Evolutionary conservation across 2,113 vertebrate genomes (phyloP), one percentile per base, ranked within the genome.

Genomic region (Myxocyprinus asiaticus): DNA sequence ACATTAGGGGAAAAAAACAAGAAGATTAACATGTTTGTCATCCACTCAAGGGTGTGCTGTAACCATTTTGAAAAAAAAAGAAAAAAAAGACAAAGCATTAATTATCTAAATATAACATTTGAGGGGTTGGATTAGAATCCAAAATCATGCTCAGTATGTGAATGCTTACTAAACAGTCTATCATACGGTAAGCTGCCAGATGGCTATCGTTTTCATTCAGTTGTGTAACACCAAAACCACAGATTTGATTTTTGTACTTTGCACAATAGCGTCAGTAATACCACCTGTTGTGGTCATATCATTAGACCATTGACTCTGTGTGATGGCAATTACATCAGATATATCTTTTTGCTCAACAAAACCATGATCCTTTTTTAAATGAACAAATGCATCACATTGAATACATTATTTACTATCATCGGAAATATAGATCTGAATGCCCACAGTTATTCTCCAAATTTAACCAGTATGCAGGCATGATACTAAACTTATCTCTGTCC

Each of bases 161-260:
- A 90, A 88, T 90, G 88, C 87, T 83, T 83, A 87, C 85, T 84
- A 85, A 88, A 48, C 86, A 85, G 86, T 33, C 22, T 33, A 33
- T 33, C 22, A 33, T 33, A 3, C 22, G 22, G 22, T 89, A 89
- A 91, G 89, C 89, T 92, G 89, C 88, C 92, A 92, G 89, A 91
- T 90, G 89, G 90, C 88, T 89, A 89, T 91, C 90, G 89, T 87
- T 91, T 93, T 92, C 88, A 90, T 90, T 90, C 89, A 83, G 89
- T 91, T 92, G 90, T 90, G 86, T 90, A 92, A 92, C 87, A 87
- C 80, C 79, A 89, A 90, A 91, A 85, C 88, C 83, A 80, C 85
- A 71, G 76, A 78, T 84, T 80, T 81, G 12, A 17, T 67, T 76
- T 59, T 80, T 76, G 85, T 42, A 80, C 33, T 72, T 84, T 82